A percentile compares a stretch with the other conserved stretches of the same genome.
Evolutionary conservation across 2,797 vertebrate species (phyloP).

Genomic region (Leucoraja ocellata): DNA sequence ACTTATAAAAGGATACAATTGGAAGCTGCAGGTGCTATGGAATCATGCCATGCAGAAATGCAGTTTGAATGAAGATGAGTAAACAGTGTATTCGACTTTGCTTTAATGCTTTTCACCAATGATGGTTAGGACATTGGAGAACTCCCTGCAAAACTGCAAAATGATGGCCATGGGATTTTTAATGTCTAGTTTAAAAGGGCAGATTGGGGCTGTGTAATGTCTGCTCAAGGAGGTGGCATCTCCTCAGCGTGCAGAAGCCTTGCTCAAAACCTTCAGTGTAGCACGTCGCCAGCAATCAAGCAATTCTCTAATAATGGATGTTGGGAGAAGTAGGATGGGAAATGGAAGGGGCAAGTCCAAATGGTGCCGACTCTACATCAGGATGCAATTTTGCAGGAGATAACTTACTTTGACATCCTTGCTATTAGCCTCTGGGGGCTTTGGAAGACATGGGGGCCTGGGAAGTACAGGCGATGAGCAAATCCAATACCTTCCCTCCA

Average conservation of each 20-base stretch:
- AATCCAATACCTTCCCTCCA: conserved; percentile 26
- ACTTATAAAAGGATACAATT: not conserved
- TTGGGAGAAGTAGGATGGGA: not conserved
- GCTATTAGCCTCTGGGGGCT: not conserved
- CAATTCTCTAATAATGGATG: not conserved
- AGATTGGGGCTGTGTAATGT: not conserved
- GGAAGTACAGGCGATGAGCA: conserved; percentile 16
- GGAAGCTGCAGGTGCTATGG: not conserved
- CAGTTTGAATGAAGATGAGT: not conserved
- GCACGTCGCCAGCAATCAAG: not conserved
- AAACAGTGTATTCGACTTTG: not conserved
- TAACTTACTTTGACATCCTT: conserved; percentile 9
- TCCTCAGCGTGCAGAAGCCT: not conserved
- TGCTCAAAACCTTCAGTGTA: not conserved
- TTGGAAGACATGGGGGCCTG: not conserved
- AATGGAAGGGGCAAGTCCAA: not conserved
- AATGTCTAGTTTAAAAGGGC: not conserved
- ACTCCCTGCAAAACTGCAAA: not conserved
- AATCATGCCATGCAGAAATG: not conserved
- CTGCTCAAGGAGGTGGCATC: not conserved
- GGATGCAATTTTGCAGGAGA: not conserved
- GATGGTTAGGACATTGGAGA: too few species aligned
- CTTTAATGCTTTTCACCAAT: not conserved
- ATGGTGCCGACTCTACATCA: not conserved
- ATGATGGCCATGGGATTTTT: not conserved